Conservation (phyloP, 92 coral and sea anemone species). For the Muricea muricata region DNA sequence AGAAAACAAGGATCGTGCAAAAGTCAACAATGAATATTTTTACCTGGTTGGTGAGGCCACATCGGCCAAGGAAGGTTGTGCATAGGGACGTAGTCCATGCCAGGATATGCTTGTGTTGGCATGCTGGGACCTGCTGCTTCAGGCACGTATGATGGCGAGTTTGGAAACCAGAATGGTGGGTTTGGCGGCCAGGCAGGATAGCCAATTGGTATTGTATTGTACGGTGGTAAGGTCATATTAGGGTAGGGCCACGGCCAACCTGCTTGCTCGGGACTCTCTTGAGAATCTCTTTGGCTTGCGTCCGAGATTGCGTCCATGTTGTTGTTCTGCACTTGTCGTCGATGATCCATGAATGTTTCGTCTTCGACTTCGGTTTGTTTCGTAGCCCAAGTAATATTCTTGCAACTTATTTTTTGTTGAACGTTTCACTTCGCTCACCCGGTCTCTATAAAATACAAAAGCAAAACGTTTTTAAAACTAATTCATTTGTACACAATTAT, state of each 20-base stretch:
- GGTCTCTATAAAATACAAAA: neutral
- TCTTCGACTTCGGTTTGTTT: neutral
- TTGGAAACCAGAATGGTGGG: constrained; percentile 27
- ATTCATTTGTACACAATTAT: too few species aligned
- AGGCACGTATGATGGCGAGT: neutral
- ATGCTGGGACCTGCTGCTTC: neutral
- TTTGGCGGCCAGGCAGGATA: constrained; percentile 19
- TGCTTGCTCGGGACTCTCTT: constrained; percentile 18
- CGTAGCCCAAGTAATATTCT: too few species aligned
- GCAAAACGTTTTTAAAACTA: neutral
- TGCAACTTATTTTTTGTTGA: too few species aligned
- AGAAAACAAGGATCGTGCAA: too few species aligned
- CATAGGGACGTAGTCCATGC: too few species aligned
- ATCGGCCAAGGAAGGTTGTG: constrained; percentile 26
- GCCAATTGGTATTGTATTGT: constrained; percentile 23
- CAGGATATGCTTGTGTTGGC: neutral
- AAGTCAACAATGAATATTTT: too few species aligned
- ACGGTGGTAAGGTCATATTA: constrained; percentile 3
- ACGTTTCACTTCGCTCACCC: neutral
- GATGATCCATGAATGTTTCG: too few species aligned
- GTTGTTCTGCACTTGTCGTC: too few species aligned
- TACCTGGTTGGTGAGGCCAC: constrained; percentile 29
- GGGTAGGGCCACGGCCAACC: constrained; percentile 37
- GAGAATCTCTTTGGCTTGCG: constrained; percentile 11
- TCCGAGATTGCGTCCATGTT: neutral